phyloP scores from a whole-genome alignment of 2,888 invertebrate genomes.

The Alentia gelatinosa region DNA sequence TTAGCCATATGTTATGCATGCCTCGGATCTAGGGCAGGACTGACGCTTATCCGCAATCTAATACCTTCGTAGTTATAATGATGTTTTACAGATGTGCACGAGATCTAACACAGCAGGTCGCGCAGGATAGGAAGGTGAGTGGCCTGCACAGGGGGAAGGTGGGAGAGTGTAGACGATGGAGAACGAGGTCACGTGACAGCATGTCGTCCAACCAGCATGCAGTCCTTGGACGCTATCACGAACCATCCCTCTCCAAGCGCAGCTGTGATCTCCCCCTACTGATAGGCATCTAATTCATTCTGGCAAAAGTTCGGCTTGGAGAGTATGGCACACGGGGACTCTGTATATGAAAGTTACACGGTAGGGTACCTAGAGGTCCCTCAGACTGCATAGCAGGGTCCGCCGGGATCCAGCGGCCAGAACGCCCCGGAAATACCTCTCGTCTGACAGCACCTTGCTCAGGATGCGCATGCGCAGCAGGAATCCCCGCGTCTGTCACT shows the following conservation, averaged over 20 bases:
- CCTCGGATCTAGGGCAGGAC: too few relatives aligned
- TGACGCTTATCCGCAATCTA: too few relatives aligned
- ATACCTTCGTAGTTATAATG: too few relatives aligned
- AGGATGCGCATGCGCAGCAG: not conserved
- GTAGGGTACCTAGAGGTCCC: not conserved
- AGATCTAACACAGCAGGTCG: too few relatives aligned
- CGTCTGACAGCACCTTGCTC: not conserved
- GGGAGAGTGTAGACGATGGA: not conserved
- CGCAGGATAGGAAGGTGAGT: not conserved
- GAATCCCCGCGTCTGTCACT: not conserved
- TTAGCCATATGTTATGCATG: too few relatives aligned
- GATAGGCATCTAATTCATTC: not conserved
- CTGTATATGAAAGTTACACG: too few relatives aligned
- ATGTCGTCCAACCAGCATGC: not conserved
- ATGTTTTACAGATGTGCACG: too few relatives aligned
- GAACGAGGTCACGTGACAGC: conserved; percentile 8
- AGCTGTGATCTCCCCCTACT: not conserved
- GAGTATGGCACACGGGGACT: not conserved
- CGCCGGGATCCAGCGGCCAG: not conserved
- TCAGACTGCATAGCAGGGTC: not conserved
- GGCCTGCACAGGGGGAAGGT: not conserved
- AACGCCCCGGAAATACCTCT: not conserved
- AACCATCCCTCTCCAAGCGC: not conserved
- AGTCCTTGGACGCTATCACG: not conserved
- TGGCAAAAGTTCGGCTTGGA: not conserved